Conservation (phyloP, 1,140 invertebrate species). For the Leptinotarsa undecemlineata region DNA sequence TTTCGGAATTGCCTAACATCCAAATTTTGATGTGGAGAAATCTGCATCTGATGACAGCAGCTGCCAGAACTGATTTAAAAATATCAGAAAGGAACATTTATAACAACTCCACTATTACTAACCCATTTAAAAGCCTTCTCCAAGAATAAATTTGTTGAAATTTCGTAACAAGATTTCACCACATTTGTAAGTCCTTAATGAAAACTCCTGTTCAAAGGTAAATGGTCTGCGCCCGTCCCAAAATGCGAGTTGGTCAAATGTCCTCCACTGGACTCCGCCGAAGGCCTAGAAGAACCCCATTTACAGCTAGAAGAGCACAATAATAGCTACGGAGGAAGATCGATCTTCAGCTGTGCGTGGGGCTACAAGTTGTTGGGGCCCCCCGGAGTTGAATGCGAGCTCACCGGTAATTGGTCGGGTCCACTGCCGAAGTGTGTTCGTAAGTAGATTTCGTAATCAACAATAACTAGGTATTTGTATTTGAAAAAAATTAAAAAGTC, state of each 20-base stretch:
- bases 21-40: no score
- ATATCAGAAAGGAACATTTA: no score
- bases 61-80: no score
- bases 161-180: no score
- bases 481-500: no score
- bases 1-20: no score
- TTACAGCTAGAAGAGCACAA: conserved; percentile 66
- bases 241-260: conserved; percentile 75
- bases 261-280: conserved; percentile 62
- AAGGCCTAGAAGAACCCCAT: conserved; percentile 59
- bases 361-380: conserved; percentile 75
- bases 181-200: no score
- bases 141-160: no score
- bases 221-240: conserved; percentile 76
- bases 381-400: conserved; percentile 74
- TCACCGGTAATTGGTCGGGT: conserved; percentile 78
- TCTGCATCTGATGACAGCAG: no score
- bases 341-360: conserved; percentile 80
- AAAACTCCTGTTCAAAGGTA: conserved; percentile 58
- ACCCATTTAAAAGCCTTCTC: no score
- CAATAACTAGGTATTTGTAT: no score
- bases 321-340: conserved; percentile 68
- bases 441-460: conserved; percentile 52
- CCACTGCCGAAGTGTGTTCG: conserved; percentile 73
- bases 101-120: no score